Evolutionary conservation across 2,797 vertebrate genomes (phyloP), one percentile per base, ranked within the genome.

Genomic region (Helicolenus hilgendorfi): DNA sequence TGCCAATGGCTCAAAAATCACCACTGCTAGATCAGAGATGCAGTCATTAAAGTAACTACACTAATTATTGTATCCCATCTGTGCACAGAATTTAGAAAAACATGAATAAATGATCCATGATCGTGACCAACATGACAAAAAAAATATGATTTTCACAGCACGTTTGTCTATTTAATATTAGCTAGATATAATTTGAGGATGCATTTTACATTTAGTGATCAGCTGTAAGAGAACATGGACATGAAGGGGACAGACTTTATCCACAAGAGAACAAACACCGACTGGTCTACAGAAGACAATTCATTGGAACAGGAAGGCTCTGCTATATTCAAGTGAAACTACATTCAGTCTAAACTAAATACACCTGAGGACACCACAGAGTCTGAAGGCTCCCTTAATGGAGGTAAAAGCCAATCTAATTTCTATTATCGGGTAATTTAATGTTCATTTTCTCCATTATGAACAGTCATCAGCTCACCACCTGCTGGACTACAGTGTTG

Each of bases 381-480:
- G 35, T 58, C n/a, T 31, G 45, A 11, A 18, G n/a, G 22, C 41
- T 75, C 59, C 33, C 31, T 55, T 56, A 49, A 81, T 58, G 33
- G 31, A 84, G 84, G 24, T 68, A 60, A 90, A 84, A 63, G 70
- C 22, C 70, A 80, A 79, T 80, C 69, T 84, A 36, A 87, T 80
- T 70, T 58, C 29, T 60, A 81, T 91, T 76, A 81, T 64, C 56
- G 38, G 11, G 22, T 38, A 62, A 75, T 86, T 86, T 81, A 82
- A 87, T 72, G 55, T 58, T 86, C 3, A 87, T 89, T 77, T 78
- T 69, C 56, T 67, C 53, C 75, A 90, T 90, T 79, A 78, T 85
- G 67, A 89, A 91, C 24, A 60, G 45, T 83, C 89, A 86, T 87
- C 75, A 62, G 62, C 22, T 62, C 75, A 49, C 67, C 73, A 31